Conservation (phyloP, 2,113 vertebrate species). For the Camarhynchus parvulus region DNA sequence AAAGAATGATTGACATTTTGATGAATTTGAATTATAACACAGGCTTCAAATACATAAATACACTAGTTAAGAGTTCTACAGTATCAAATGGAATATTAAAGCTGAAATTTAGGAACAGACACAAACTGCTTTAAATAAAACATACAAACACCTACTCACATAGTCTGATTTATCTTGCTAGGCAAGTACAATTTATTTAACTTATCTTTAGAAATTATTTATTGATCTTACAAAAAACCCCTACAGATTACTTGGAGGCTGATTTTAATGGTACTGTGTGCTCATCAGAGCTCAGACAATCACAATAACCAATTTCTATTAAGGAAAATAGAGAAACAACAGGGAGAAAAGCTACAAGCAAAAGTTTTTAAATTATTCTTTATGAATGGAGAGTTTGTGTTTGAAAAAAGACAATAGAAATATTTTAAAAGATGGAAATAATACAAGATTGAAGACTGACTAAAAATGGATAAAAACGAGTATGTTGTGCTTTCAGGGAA, state of each 20-base stretch:
- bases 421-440: background rate
- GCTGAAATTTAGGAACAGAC: background rate
- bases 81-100: background rate
- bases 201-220: constrained; percentile 28
- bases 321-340: background rate
- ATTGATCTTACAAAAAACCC: background rate
- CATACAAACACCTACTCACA: background rate
- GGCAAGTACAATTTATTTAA: constrained; percentile 25
- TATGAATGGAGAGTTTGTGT: background rate
- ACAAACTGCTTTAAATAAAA: constrained; percentile 1
- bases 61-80: background rate
- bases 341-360: background rate
- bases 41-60: background rate
- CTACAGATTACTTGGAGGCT: background rate
- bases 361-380: background rate
- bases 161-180: background rate
- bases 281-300: background rate
- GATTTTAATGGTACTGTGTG: background rate
- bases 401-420: background rate
- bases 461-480: background rate
- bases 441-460: background rate
- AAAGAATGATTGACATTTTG: background rate
- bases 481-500: background rate
- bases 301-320: background rate
- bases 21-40: background rate